Conservation (phyloP, 2,797 vertebrate species). For the Poliocrania exsul region DNA sequence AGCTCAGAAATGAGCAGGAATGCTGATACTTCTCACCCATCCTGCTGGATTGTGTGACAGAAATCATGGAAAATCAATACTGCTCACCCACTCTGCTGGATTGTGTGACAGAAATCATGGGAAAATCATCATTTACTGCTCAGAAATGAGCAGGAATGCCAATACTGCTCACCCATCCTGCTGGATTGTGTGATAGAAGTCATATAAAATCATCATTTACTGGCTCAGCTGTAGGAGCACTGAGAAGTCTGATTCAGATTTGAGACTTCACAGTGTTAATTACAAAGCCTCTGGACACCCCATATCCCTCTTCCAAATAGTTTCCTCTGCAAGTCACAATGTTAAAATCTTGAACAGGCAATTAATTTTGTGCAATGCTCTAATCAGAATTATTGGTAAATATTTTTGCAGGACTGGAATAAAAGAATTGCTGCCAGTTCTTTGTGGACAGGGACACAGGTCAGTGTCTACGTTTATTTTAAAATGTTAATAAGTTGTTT, state of each 20-base stretch:
- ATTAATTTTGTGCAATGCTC: not conserved
- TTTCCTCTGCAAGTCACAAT: accelerated
- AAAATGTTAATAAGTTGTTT: not conserved
- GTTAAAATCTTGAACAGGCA: not conserved
- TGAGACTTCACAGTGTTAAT: not conserved
- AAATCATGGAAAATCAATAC: not conserved
- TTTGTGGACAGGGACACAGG: not conserved
- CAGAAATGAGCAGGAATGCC: accelerated
- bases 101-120: no score
- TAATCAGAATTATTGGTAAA: not conserved
- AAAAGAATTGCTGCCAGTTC: not conserved
- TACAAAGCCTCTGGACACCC: not conserved
- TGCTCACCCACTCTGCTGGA: no score
- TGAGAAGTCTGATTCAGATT: not conserved
- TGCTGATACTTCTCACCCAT: not conserved
- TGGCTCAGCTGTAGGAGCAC: accelerated
- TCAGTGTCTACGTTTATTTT: not conserved
- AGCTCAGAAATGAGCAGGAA: not conserved
- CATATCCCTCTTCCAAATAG: accelerated
- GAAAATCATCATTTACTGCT: no score
- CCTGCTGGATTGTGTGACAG: not conserved
- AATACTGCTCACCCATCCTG: accelerated
- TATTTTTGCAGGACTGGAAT: not conserved
- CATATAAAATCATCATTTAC: not conserved
- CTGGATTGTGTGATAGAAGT: not conserved